phyloP scores from a whole-genome alignment of 2,113 vertebrate species.

The Actenoides lindsayi region DNA sequence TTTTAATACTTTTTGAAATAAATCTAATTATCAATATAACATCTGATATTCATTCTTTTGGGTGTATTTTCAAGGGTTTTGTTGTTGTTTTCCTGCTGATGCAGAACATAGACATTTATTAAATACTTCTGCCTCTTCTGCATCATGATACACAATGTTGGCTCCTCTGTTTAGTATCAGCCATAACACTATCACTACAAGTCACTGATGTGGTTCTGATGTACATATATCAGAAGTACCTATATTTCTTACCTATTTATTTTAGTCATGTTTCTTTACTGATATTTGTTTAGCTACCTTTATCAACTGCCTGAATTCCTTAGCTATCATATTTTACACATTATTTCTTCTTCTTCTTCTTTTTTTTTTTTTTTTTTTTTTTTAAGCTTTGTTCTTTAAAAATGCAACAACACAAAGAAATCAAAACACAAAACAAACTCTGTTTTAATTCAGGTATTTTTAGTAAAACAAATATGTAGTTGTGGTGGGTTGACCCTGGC shows the following conservation, averaged over 20 bases:
- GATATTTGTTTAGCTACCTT: background rate
- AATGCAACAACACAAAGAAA: background rate
- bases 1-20: background rate
- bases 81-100: background rate
- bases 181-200: background rate
- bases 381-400: background rate
- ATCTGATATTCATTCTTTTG: background rate
- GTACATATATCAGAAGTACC: background rate
- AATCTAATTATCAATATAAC: background rate
- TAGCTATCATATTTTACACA: background rate
- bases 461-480: background rate
- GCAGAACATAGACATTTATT: background rate
- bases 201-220: background rate
- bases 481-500: no score
- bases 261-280: background rate
- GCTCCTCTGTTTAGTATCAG: background rate
- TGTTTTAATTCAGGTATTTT: background rate
- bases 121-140: background rate
- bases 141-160: background rate
- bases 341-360: background rate
- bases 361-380: no score
- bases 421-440: background rate
- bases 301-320: background rate
- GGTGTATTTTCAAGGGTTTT: background rate
- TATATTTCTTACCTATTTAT: background rate